Evolutionary conservation across 2,888 invertebrate genomes (phyloP).

Genomic region (Tetrapedia diversipes): DNA sequence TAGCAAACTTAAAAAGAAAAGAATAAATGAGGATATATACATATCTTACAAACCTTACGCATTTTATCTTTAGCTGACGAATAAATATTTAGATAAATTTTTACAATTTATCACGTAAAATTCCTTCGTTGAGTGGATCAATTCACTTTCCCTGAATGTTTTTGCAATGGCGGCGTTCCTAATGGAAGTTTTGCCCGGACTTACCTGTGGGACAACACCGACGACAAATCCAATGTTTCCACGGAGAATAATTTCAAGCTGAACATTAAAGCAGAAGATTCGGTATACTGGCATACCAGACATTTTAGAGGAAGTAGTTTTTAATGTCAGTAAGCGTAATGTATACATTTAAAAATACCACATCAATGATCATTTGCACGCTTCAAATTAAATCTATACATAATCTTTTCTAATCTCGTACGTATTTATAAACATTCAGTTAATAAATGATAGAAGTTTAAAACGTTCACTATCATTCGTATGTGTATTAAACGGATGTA

Average conservation of each 20-base stretch:
- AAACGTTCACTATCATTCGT: neutral
- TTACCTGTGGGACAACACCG: slow-evolving; percentile 34
- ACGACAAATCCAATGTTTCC: slow-evolving; percentile 55
- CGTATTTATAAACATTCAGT: neutral
- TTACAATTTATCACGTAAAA: neutral
- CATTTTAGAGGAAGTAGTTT: slow-evolving; percentile 47
- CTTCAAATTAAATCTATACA: neutral
- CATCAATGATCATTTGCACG: neutral
- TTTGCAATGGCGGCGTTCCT: slow-evolving; percentile 1
- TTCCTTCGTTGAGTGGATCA: neutral
- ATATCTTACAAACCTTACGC: no score
- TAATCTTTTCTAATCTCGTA: neutral
- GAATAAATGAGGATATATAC: no score
- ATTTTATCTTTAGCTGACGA: no score
- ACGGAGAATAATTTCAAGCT: slow-evolving; percentile 54
- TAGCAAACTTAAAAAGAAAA: no score
- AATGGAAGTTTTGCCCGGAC: slow-evolving; percentile 26
- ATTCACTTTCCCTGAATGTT: slow-evolving; percentile 25
- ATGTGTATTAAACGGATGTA: no score
- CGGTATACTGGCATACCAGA: slow-evolving; percentile 13
- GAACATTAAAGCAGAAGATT: slow-evolving; percentile 49
- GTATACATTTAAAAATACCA: neutral
- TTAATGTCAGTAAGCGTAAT: slow-evolving; percentile 18
- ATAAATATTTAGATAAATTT: neutral
- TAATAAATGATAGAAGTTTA: neutral